phyloP scores from a whole-genome alignment of 2,797 vertebrate species.

The Remorina albescens region DNA sequence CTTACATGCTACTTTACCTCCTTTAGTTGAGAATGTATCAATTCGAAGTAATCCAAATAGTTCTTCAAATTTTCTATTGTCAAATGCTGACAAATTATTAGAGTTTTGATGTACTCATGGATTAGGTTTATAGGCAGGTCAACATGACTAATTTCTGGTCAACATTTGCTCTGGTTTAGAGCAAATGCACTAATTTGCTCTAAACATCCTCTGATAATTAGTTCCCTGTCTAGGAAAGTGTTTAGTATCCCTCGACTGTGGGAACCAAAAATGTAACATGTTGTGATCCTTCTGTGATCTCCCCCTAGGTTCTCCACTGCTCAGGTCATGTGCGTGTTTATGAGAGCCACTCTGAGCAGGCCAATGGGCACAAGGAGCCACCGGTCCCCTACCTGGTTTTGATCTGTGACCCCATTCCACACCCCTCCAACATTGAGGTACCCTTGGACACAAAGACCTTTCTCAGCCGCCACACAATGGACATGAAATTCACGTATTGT shows the following conservation, averaged over 20 bases:
- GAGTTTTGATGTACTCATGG: background rate
- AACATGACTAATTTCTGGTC: too few relatives aligned
- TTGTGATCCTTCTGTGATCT: conserved; percentile 17
- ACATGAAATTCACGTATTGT: conserved; percentile 99
- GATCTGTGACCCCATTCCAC: conserved; percentile 97
- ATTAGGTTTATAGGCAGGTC: background rate
- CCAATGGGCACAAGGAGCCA: conserved; percentile 88
- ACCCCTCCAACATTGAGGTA: conserved; percentile 98
- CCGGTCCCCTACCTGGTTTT: conserved; percentile 93
- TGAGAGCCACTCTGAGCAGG: conserved; percentile 80
- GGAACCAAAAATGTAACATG: background rate
- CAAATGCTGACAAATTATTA: background rate
- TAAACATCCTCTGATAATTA: background rate
- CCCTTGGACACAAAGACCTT: conserved; percentile 99
- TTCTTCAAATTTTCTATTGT: background rate
- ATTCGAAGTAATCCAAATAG: background rate
- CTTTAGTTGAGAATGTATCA: background rate
- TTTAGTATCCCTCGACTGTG: background rate
- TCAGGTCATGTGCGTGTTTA: conserved; percentile 92
- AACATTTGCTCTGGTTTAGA: too few relatives aligned
- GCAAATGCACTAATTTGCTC: background rate
- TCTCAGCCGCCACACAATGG: conserved; percentile 97
- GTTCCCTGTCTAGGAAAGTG: background rate
- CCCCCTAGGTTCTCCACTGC: conserved; percentile 92
- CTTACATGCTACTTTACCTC: background rate